Evolutionary conservation across 1,140 invertebrate species (phyloP).

Genomic region (Paramacrobiotus metropolitanus): DNA sequence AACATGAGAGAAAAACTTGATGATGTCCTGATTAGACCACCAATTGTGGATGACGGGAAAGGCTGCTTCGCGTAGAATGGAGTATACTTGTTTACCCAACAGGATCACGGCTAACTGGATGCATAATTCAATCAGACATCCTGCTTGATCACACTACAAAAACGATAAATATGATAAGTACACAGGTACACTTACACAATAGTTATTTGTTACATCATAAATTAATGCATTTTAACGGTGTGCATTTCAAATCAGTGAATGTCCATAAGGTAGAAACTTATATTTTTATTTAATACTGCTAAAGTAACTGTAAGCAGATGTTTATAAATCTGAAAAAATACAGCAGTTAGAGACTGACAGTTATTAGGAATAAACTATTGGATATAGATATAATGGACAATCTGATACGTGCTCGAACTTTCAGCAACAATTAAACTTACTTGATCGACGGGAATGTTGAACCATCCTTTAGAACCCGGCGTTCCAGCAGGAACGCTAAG

Average conservation of each 20-base stretch:
- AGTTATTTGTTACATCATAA: too few species aligned
- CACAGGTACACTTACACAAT: too few species aligned
- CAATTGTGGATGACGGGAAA: constrained; percentile 40
- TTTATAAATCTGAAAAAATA: too few species aligned
- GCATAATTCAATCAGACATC: constrained; percentile 73
- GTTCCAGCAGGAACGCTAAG: neutral
- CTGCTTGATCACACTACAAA: constrained; percentile 59
- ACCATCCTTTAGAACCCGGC: neutral
- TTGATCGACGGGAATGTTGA: constrained; percentile 10
- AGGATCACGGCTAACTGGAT: constrained; percentile 87
- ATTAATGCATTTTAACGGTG: too few species aligned
- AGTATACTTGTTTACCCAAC: constrained; percentile 82
- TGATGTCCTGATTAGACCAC: constrained; percentile 7
- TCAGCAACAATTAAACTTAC: constrained; percentile 7
- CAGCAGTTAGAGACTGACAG: too few species aligned
- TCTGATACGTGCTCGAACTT: neutral
- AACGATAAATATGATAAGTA: too few species aligned
- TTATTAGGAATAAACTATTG: too few species aligned
- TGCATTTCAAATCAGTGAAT: too few species aligned
- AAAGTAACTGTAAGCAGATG: too few species aligned
- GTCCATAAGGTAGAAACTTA: too few species aligned
- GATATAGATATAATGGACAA: too few species aligned
- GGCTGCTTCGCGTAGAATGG: constrained; percentile 69
- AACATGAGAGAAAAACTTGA: constrained; percentile 17
- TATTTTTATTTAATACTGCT: too few species aligned